A percentile compares a stretch with the other conserved stretches of the same genome.
Conservation (phyloP, 2,797 vertebrate genomes). For the Gouania willdenowi region DNA sequence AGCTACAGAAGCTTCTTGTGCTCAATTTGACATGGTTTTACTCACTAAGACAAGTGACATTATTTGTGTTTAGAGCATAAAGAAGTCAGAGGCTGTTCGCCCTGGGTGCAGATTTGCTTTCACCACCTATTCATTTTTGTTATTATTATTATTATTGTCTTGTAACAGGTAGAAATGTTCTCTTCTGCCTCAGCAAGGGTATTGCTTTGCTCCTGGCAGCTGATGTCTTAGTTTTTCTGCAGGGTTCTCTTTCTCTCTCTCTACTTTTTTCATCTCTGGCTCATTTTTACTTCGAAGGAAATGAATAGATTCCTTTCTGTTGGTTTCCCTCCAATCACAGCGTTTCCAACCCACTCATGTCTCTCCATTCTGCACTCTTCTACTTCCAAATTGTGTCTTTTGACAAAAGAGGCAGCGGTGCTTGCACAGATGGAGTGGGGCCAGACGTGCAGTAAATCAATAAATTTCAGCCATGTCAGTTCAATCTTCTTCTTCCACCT, state of each 20-base stretch:
- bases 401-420: slow-evolving; percentile 46
- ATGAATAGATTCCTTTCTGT: slow-evolving; percentile 55
- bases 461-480: slow-evolving; percentile 36
- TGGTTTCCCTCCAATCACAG: too few relatives aligned
- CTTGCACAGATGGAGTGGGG: slow-evolving; percentile 45
- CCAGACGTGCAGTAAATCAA: slow-evolving; percentile 52
- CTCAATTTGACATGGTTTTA: slow-evolving; percentile 66
- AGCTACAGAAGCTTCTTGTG: slow-evolving; percentile 45
- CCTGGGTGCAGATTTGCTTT: slow-evolving; percentile 19
- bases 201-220: slow-evolving; percentile 21
- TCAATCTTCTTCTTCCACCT: slow-evolving; percentile 21
- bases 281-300: slow-evolving; percentile 63
- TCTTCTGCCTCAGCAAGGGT: slow-evolving; percentile 31
- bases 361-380: slow-evolving; percentile 38
- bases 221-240: slow-evolving; percentile 32
- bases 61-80: slow-evolving; percentile 66
- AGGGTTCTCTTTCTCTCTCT: slow-evolving; percentile 18
- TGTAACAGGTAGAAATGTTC: slow-evolving; percentile 26
- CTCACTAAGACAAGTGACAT: slow-evolving; percentile 65
- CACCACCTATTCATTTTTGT: slow-evolving; percentile 10
- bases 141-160: slow-evolving; percentile 34
- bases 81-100: slow-evolving; percentile 46
- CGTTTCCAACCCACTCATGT: slow-evolving; percentile 47
- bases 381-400: slow-evolving; percentile 48
- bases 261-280: slow-evolving; percentile 44